These are phyloP conservation scores for Canis aureus DNA, from an alignment of 2,113 vertebrate species.

Conservation along the genomic window DNA sequence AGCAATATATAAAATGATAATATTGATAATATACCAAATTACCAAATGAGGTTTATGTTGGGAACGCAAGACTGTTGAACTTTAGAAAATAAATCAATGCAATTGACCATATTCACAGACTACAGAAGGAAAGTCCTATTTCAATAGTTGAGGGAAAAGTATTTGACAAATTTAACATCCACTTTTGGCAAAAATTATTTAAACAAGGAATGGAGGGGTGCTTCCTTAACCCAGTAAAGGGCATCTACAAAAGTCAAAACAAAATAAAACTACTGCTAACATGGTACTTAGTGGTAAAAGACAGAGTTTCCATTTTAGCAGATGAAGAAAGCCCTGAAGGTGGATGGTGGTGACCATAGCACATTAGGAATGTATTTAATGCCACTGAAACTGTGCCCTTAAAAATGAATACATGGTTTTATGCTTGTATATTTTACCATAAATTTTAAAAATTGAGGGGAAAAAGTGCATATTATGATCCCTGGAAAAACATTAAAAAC, in stretches of 20 bases:
- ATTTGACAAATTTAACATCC: not conserved
- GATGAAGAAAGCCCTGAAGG: not conserved
- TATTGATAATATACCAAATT: rapidly evolving
- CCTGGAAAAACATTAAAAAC: not conserved
- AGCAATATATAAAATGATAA: not conserved
- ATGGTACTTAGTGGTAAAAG: not conserved
- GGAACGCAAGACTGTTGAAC: not conserved
- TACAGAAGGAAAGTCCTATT: not conserved
- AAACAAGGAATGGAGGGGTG: not conserved
- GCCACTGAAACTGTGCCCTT: not conserved
- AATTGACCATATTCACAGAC: not conserved
- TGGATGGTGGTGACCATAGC: not conserved
- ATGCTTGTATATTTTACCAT: not conserved
- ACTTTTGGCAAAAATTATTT: not conserved
- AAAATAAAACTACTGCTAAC: not conserved
- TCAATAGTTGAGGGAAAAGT: not conserved
- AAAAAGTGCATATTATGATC: not conserved
- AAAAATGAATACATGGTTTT: not conserved
- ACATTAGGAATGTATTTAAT: not conserved
- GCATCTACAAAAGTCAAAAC: no score
- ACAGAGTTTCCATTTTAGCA: not conserved
- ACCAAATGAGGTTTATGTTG: not conserved
- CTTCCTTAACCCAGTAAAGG: not conserved
- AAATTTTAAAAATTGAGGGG: not conserved
- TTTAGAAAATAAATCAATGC: not conserved